These are phyloP conservation scores for Echinops telfairi DNA, from an alignment of 2,113 vertebrate genomes.

Conservation along the genomic window DNA sequence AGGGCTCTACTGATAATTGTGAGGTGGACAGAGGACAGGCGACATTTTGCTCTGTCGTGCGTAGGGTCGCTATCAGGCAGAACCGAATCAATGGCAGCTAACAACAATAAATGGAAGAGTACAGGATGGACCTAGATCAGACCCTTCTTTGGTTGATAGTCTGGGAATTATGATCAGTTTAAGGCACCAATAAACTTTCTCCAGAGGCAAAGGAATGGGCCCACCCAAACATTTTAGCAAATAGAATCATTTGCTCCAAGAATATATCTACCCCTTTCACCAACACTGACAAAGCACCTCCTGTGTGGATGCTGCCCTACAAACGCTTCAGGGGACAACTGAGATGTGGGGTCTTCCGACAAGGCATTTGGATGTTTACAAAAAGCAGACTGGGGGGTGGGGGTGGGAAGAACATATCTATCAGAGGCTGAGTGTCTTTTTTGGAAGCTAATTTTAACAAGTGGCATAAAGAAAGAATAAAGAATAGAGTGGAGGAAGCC, in stretches of 20 bases:
- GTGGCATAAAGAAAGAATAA: conserved; percentile 19
- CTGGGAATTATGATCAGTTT: background rate
- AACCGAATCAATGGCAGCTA: no score
- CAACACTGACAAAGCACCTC: background rate
- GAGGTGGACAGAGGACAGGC: no score
- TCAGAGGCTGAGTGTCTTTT: background rate
- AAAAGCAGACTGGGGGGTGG: background rate
- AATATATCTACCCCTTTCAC: background rate
- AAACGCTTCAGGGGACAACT: background rate
- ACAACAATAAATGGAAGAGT: background rate
- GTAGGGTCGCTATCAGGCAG: no score
- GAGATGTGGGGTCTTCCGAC: background rate
- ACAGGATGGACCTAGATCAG: conserved; percentile 9
- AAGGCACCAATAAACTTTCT: conserved; percentile 14
- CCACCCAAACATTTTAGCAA: background rate
- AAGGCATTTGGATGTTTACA: background rate
- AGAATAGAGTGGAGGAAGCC: background rate
- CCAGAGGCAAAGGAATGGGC: background rate
- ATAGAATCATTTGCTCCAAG: background rate
- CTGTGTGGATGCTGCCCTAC: fast-evolving
- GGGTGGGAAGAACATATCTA: background rate
- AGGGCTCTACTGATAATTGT: no score
- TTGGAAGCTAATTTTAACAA: conserved; percentile 4
- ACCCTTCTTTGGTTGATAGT: background rate
- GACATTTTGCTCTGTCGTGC: no score